A percentile compares a stretch with the other conserved stretches of the same genome.
phyloP scores from a whole-genome alignment of 2,888 invertebrate genomes.

The Parnassius glacialis region DNA sequence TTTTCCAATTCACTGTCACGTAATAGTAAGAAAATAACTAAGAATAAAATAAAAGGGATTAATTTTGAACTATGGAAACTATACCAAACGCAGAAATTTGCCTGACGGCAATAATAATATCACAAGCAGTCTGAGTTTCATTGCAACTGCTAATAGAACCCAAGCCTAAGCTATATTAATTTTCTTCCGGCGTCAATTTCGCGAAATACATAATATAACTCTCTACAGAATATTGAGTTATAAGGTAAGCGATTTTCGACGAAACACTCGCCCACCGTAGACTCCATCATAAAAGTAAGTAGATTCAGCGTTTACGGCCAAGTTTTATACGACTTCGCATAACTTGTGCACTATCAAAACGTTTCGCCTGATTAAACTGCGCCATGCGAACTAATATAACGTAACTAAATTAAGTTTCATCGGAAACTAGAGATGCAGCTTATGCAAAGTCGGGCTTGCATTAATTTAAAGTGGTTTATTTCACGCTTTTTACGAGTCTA shows the following conservation, averaged over 20 bases:
- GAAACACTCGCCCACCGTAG: slow-evolving; percentile 45
- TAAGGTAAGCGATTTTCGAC: slow-evolving; percentile 49
- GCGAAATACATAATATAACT: slow-evolving; percentile 1
- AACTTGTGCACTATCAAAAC: slow-evolving; percentile 48
- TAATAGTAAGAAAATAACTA: too few relatives aligned
- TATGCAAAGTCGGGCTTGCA: slow-evolving; percentile 42
- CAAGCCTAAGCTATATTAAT: not conserved
- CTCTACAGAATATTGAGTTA: slow-evolving; percentile 36
- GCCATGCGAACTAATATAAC: slow-evolving; percentile 46
- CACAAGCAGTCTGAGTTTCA: too few relatives aligned
- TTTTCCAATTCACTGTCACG: too few relatives aligned
- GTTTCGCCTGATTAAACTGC: slow-evolving; percentile 59
- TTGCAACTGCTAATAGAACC: not conserved
- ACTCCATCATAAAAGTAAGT: slow-evolving; percentile 62
- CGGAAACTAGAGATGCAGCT: slow-evolving; percentile 41
- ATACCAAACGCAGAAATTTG: too few relatives aligned
- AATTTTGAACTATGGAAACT: too few relatives aligned
- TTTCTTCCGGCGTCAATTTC: not conserved
- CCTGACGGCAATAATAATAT: too few relatives aligned
- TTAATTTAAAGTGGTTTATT: slow-evolving; percentile 57
- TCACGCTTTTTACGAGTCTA: slow-evolving; percentile 41
- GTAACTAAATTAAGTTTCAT: slow-evolving; percentile 59
- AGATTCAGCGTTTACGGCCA: slow-evolving; percentile 61
- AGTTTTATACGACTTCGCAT: slow-evolving; percentile 62
- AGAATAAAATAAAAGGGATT: too few relatives aligned